phyloP scores from a whole-genome alignment of 2,888 invertebrate species.

The Embidobia sp. region DNA sequence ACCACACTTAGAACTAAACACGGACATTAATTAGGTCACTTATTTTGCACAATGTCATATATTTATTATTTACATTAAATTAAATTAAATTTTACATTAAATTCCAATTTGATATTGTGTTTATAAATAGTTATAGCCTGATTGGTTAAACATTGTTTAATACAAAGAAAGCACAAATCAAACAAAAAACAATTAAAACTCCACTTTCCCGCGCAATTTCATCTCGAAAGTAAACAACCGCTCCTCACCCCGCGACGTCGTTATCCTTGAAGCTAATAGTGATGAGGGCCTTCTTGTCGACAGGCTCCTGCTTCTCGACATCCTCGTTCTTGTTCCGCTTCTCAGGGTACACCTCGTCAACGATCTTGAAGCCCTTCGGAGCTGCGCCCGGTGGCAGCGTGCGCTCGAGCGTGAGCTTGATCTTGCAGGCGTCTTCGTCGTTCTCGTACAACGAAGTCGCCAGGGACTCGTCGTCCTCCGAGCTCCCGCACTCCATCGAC shows the following conservation, averaged over 20 bases:
- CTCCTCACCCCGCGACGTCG: slow-evolving; percentile 71
- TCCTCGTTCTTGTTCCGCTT: no score
- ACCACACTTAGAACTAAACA: no score
- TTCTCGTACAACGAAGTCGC: not conserved
- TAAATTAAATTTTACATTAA: no score
- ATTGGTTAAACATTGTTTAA: no score
- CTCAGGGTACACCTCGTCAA: slow-evolving; percentile 67
- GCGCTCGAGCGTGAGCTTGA: slow-evolving; percentile 41
- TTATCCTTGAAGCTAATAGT: slow-evolving; percentile 76
- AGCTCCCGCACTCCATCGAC: slow-evolving; percentile 3
- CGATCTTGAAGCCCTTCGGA: slow-evolving; percentile 67
- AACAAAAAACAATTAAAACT: no score
- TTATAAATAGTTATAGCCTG: no score
- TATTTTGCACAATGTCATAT: no score
- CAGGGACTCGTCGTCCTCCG: not conserved
- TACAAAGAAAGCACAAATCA: no score
- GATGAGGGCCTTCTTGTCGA: slow-evolving; percentile 70
- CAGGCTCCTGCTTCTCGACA: not conserved
- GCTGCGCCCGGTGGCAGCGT: slow-evolving; percentile 70
- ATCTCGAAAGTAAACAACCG: slow-evolving; percentile 4
- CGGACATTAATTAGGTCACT: no score
- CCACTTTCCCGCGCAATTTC: slow-evolving; percentile 6
- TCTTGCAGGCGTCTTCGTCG: not conserved
- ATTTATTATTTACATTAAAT: no score
- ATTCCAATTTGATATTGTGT: no score